Base-by-base conservation (phyloP, 2,113 vertebrate genomes). In the Amphiprion percula region DNA sequence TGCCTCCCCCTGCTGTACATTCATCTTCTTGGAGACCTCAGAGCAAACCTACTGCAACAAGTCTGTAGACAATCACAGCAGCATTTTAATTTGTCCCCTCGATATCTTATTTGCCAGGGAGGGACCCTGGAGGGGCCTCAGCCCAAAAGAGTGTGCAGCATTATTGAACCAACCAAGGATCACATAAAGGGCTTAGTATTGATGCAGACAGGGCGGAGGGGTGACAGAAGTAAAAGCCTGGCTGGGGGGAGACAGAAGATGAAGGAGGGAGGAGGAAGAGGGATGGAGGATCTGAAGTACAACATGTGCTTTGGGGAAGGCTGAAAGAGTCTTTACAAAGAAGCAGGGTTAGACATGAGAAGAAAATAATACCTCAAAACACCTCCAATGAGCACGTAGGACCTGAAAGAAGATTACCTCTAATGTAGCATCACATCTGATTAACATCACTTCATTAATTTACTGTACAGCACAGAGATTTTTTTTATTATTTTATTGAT, bases 71-170 rank as follows among this genome's bases (percentile, higher is more conserved):
- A 77, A 80, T 72, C 64, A 64, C 75, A 52, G 74, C 44, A 9
- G 49, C 77, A 24, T 90, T 87, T 90, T 90, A 82, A 88, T 89
- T 87, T 79, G 83, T 69, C 81, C 79, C 60, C 64, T 81, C 77
- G 5, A 90, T 86, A 84, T 85, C 78, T 78, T 90, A 84, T 88
- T 93, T 91, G 79, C 77, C 33, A 33, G 79, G 65, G 63, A 70
- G 52, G 71, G 72, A 78, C 75, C 63, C 63, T 21, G 17, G 52
- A 65, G 79, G 41, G 44, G 64, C 59, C 52, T 49, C 62, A 16
- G 63, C 65, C 67, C 30, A 37, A 72, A 84, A 75, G 81, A 80
- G 74, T 56, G 66, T 15, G 8, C 24, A 15, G 37, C 75, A n/a
- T 86, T 77, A 93, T 84, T 87, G 87, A 91, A 83, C 77, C 23